Percentiles rank a stretch among this genome's conserved stretches.
Evolutionary conservation across 2,888 invertebrate species (phyloP).

Genomic region (Campaea margaritaria): DNA sequence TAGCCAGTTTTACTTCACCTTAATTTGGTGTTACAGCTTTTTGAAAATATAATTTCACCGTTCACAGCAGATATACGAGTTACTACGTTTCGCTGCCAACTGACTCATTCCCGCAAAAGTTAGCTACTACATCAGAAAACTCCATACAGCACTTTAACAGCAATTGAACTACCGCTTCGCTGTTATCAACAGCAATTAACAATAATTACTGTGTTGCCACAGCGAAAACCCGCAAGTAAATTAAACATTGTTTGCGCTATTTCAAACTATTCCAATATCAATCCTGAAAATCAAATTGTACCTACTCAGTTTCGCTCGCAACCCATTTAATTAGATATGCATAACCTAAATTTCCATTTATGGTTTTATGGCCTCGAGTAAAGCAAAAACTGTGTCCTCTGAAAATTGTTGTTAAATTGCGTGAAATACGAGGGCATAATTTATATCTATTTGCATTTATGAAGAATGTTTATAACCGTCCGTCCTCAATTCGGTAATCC

Average conservation of each 20-base stretch:
- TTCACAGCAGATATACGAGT: not conserved
- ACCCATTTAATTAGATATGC: conserved; percentile 31
- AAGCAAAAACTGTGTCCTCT: conserved; percentile 37
- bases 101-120: not conserved
- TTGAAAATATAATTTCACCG: no score
- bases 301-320: conserved; percentile 4
- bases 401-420: conserved; percentile 33
- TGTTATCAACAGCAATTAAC: conserved; percentile 3
- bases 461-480: conserved; percentile 32
- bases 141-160: conserved; percentile 1
- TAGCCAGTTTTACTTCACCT: no score
- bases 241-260: conserved; percentile 7
- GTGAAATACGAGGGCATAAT: conserved; percentile 31
- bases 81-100: not conserved
- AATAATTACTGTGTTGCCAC: conserved; percentile 5
- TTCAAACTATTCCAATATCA: conserved; percentile 18
- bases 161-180: conserved; percentile 3
- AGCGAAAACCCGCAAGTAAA: conserved; percentile 7
- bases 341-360: conserved; percentile 37
- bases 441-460: conserved; percentile 40
- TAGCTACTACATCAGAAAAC: conserved; percentile 5
- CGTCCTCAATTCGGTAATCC: conserved; percentile 25
- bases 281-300: conserved; percentile 31
- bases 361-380: conserved; percentile 31
- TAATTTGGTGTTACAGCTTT: no score